Base-by-base conservation (phyloP, 2,888 invertebrate species). In the Cylloceria caligata region DNA sequence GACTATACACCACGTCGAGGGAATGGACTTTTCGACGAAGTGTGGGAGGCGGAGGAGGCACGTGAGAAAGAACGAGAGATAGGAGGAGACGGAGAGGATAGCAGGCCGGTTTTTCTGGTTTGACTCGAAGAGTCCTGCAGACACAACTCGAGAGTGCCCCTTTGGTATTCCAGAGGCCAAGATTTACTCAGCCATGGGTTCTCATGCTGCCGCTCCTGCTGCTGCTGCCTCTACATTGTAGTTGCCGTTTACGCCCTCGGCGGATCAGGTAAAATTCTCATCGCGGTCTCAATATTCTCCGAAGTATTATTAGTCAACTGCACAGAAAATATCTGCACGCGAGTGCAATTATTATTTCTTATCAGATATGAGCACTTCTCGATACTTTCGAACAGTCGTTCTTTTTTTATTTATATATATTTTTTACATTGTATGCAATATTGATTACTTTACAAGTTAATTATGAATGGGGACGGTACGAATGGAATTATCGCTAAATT, bases 101-200 rank as follows among this genome's bases (percentile, higher is more conserved):
- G 73, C 83, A 85, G 90, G 90, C 92, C 91, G 92, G 92, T 92
- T 92, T 92, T 92, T 91, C 92, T 91, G 91, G 92, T 92, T 92
- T 88, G 88, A 85, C 85, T 87, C 86, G 83, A 84, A 80, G 84
- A 81, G 84, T 84, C 87, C 85, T 84, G 85, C 83, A 87, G 87
- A 16, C 5, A 16, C 13, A 21, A 11, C 57, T 57, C 42, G 57
- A 71, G 69, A 27, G 69, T 16, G 27, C 74, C 73, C 77, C 83
- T 82, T 83, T 81, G 84, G 85, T 82, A 86, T 86, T 86, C 80
- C 79, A 77, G 62, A 75, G 80, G 79, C 82, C 78, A 84, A 82
- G 82, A 86, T 86, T 84, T 84, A 83, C 84, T 73, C 84, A 84
- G 82, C 81, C 84, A 83, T 74, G 83, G 85, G 85, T 86, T 86